Evolutionary conservation across 2,888 invertebrate genomes (phyloP).

Genomic region (Emmelina monodactyla): DNA sequence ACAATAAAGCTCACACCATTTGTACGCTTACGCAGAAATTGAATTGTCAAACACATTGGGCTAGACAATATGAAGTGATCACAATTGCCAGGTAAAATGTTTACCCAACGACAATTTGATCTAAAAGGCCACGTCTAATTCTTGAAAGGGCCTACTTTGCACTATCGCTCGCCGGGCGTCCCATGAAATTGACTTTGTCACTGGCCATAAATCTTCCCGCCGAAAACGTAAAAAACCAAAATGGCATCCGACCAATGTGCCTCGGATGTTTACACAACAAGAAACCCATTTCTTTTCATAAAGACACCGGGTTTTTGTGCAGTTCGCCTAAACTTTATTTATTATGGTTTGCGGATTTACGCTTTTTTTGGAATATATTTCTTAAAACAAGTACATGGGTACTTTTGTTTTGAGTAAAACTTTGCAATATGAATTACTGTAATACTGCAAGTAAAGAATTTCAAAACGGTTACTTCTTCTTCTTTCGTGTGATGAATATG

Average conservation of each 20-base stretch:
- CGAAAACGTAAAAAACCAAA: slow-evolving; percentile 32
- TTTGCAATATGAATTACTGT: no score
- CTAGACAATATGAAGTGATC: slow-evolving; percentile 36
- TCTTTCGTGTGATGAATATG: no score
- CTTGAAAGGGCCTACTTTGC: slow-evolving; percentile 37
- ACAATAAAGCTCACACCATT: neutral
- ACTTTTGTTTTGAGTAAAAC: no score
- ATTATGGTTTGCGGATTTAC: slow-evolving; percentile 22
- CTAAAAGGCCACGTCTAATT: slow-evolving; percentile 43
- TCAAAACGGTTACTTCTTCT: no score
- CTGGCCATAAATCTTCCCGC: slow-evolving; percentile 54
- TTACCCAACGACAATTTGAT: slow-evolving; percentile 53
- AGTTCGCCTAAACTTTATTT: slow-evolving; percentile 23
- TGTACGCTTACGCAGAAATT: slow-evolving; percentile 33
- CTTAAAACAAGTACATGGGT: no score
- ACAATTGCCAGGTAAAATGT: slow-evolving; percentile 59
- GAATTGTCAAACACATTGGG: slow-evolving; percentile 32
- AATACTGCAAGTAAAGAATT: no score
- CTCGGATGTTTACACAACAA: slow-evolving; percentile 59
- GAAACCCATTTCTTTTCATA: slow-evolving; percentile 27
- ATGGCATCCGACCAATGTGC: slow-evolving; percentile 32
- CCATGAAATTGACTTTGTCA: slow-evolving; percentile 64
- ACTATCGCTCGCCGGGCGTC: slow-evolving; percentile 35
- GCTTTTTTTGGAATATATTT: slow-evolving; percentile 11
- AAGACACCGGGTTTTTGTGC: slow-evolving; percentile 24